Evolutionary conservation across 1,140 invertebrate genomes (phyloP), one percentile per base, ranked within the genome.

Genomic region (Penaeus japonicus): DNA sequence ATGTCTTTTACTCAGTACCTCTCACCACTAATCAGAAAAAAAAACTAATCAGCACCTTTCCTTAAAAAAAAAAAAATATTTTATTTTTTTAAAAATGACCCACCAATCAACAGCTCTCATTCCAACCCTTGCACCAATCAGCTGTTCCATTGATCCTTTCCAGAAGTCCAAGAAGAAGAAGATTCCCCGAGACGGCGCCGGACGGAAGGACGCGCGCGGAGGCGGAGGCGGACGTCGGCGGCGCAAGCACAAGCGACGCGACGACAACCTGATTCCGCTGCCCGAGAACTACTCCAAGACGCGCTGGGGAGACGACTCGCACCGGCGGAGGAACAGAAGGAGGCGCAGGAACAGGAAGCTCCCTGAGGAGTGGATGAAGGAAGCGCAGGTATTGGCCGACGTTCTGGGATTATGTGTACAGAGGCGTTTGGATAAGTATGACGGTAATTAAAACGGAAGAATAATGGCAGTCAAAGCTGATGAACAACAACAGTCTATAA

Each of bases 231-330:
- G 70, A 10, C 27, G 70, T 30, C 27, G 70, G 27, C 27, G 70
- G 7, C 27, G 70, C 27, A 73, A 73, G 70, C 22, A 39, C 18
- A 55, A 59, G 12, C 17, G 57, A 18, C 15, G 32, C 7, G 59
- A 83, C 27, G 81, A 65, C 81, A 65, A 65, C 81, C 81, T 83
- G 27, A 83, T 83, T n/a, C 81, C 81, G 27, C 57, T 83, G 57
- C 81, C 81, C 55, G 59, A 83, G 59, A 83, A 83, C 30, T 83
- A 83, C 81, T 83, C 81, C 32, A 83, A 83, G 57, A 39, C 59
- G 54, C 59, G 62, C 55, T 83, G 81, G 81, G 81, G 81, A 0
- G 81, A 83, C 18, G 55, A 79, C 20, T 18, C 77, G 7, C 39
- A 24, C 39, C 77, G n/a, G 1, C 22, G 39, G 77, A 27, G 59